These are phyloP conservation scores for Ooceraea biroi DNA, from an alignment of 1,140 invertebrate species.

Conservation along the genomic window DNA sequence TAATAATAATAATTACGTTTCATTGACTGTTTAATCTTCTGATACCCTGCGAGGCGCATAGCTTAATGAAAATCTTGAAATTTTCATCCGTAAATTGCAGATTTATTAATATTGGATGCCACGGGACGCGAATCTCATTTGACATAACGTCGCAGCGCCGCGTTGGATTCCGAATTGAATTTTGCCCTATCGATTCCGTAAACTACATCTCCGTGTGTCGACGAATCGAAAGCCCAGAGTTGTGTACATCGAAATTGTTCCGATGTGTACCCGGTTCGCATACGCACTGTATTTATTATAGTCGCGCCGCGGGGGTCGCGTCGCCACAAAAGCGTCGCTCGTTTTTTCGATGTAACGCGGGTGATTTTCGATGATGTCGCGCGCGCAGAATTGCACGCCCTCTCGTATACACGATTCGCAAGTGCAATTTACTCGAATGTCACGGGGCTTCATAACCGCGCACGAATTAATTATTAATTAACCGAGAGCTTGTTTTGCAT, in stretches of 20 bases:
- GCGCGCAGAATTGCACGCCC: background rate
- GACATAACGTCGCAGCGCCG: background rate
- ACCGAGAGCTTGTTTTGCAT: background rate
- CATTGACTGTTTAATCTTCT: background rate
- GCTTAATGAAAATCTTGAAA: constrained; percentile 16
- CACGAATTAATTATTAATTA: constrained; percentile 69
- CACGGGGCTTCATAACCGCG: background rate
- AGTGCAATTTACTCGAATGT: constrained; percentile 34
- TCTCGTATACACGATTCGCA: constrained; percentile 1
- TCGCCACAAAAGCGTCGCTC: background rate
- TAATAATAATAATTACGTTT: constrained; percentile 15
- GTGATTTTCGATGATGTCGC: background rate
- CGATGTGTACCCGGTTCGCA: background rate
- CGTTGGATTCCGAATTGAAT: constrained; percentile 7
- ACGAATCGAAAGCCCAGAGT: background rate
- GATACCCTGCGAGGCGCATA: background rate
- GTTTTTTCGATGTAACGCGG: background rate
- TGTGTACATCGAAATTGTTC: background rate
- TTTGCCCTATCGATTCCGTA: constrained; percentile 21
- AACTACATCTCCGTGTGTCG: background rate
- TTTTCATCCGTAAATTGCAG: constrained; percentile 12
- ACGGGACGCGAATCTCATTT: constrained; percentile 19
- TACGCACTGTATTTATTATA: constrained; percentile 33
- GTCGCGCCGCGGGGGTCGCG: background rate
- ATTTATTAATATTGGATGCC: constrained; percentile 20